Conservation (phyloP, 2,888 invertebrate genomes). For the Drosophila peninsularis region DNA sequence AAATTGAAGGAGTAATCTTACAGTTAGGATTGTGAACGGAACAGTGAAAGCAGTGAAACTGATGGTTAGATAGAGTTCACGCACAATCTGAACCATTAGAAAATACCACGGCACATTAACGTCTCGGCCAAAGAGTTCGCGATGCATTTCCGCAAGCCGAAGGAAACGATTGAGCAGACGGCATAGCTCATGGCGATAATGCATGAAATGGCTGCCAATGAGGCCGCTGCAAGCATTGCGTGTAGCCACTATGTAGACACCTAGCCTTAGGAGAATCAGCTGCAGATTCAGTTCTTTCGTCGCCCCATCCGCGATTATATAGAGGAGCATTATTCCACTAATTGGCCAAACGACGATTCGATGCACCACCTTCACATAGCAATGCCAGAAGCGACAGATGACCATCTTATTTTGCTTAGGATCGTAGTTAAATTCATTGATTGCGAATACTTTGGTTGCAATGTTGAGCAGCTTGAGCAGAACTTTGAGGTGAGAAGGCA, state of each 20-base stretch:
- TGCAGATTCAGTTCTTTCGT: not conserved
- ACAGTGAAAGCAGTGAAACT: not conserved
- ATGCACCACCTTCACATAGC: not conserved
- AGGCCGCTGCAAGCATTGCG: not conserved
- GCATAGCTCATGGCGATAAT: not conserved
- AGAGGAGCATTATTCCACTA: not conserved
- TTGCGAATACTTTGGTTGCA: not conserved
- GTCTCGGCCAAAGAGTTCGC: constrained; percentile 1
- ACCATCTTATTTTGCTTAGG: not conserved
- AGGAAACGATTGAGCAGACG: not conserved
- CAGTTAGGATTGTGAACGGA: not conserved
- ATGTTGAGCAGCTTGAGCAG: constrained; percentile 1
- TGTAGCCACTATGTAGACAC: rapidly evolving
- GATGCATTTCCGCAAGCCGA: not conserved
- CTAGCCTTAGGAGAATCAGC: not conserved
- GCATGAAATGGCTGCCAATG: not conserved
- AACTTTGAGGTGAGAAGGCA: not conserved
- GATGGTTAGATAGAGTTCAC: not conserved
- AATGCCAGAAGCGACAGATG: constrained; percentile 2
- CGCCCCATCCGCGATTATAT: rapidly evolving
- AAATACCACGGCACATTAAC: constrained; percentile 3
- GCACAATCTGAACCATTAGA: not conserved
- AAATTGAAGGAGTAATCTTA: not conserved
- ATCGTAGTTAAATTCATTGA: constrained; percentile 14
- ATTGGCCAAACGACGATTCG: not conserved